Evolutionary conservation across 2,797 vertebrate genomes (phyloP), one percentile per base, ranked within the genome.

Genomic region (Eremophila alpestris): DNA sequence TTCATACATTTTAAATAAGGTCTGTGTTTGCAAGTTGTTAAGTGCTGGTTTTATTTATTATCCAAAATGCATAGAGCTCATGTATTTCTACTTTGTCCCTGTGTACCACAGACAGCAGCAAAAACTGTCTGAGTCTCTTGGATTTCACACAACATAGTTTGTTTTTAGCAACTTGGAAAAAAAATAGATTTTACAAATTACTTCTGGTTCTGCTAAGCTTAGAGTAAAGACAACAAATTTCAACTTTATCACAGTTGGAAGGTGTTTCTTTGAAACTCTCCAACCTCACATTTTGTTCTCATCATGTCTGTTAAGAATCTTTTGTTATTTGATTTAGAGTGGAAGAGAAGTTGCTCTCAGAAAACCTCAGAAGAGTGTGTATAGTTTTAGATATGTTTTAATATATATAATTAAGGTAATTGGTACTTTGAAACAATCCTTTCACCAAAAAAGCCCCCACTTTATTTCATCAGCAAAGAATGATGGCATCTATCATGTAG

Each of bases 391-490:
- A 22, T 40, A 16, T 19, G 3, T 45, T 83, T 74, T 63, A 58
- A 80, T 56, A 23, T 29, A 38, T 73, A 22, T 9, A 60, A 49
- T 20, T 55, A 5, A 18, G 10, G 7, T 24, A 63, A 36, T n/a
- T 2, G 1, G 9, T 68, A 40, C 22, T 84, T 84, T 30, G 67
- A 70, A 89, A 36, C 2, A 63, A 24, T 20, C 5, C 1, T 51
- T 36, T 74, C 13, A 16, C 13, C 2, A 58, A 60, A 36, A 69
- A 0, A 0, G 1, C 16, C 14, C 3, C 2, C 4, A 0, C 3
- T 2, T 0, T 77, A 4, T 67, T 80, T 81, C 15, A n/a, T 29
- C 9, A 74, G 4, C 13, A 74, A 83, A 43, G 13, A 62, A 11
- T 59, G 13, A 51, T 76, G 30, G 9, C 32, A 6, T 59, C 27